Percentiles rank a stretch among this genome's conserved stretches.
phyloP scores from a whole-genome alignment of 1,140 invertebrate species.

The Tetragnatha versicolor region DNA sequence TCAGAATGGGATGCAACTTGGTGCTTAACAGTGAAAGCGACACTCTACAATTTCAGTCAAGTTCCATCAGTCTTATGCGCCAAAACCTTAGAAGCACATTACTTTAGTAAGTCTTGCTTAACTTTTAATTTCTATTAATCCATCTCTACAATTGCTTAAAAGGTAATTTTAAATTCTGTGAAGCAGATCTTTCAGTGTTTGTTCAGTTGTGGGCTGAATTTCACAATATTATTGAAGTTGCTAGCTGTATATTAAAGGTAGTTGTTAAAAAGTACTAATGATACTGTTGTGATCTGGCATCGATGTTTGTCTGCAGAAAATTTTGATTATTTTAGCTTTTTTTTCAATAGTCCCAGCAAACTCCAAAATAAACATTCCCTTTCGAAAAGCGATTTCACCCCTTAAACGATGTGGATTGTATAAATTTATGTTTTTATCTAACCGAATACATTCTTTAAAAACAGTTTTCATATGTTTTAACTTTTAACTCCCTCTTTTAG shows the following conservation, averaged over 20 bases:
- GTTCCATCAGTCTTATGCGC: background rate
- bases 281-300: too few relatives aligned
- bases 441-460: too few relatives aligned
- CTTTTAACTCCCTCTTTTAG: too few relatives aligned
- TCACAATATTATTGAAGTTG: background rate
- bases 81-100: constrained; percentile 4
- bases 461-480: too few relatives aligned
- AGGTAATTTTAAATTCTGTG: background rate
- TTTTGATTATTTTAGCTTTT: too few relatives aligned
- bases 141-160: background rate
- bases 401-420: too few relatives aligned
- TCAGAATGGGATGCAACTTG: constrained; percentile 44
- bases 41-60: background rate
- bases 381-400: too few relatives aligned
- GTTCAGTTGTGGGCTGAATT: background rate
- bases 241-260: background rate
- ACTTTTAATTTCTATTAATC: background rate
- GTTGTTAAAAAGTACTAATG: too few relatives aligned
- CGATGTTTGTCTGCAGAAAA: too few relatives aligned
- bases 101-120: background rate
- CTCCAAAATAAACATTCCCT: too few relatives aligned
- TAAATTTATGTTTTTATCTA: too few relatives aligned
- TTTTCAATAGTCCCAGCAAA: too few relatives aligned
- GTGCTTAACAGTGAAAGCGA: constrained; percentile 3
- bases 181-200: background rate